Conservation (phyloP, 1,140 invertebrate species). For the Sitobion miscanthi region DNA sequence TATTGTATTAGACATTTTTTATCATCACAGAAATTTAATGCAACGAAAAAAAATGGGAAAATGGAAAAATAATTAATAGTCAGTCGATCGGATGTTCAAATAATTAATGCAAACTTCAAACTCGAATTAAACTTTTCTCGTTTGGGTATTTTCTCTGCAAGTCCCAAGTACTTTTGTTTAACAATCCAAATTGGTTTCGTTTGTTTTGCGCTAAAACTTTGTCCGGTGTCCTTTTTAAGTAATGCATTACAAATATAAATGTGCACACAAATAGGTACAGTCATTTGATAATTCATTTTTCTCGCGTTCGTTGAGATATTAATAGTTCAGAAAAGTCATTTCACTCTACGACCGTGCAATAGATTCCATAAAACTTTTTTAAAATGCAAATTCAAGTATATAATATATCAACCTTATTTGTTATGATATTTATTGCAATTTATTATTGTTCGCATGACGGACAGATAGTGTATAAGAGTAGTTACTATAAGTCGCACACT, state of each 20-base stretch:
- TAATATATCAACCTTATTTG: background rate
- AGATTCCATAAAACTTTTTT: background rate
- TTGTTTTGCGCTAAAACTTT: background rate
- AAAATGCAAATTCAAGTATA: background rate
- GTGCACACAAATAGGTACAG: background rate
- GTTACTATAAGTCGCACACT: too few relatives aligned
- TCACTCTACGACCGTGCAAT: background rate
- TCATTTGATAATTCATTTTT: background rate
- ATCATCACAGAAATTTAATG: background rate
- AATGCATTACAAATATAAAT: too few relatives aligned
- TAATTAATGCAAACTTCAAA: background rate
- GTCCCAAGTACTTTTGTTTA: background rate
- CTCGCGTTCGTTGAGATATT: background rate
- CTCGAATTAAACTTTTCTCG: background rate
- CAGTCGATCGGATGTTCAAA: background rate
- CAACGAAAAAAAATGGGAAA: background rate
- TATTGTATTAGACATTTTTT: background rate
- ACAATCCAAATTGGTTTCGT: background rate
- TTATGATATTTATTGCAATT: too few relatives aligned
- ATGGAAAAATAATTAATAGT: background rate
- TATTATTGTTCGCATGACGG: too few relatives aligned
- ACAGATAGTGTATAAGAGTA: too few relatives aligned
- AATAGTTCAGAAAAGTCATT: background rate
- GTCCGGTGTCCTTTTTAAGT: too few relatives aligned
- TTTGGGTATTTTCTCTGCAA: background rate